phyloP scores from a whole-genome alignment of 1,140 invertebrate genomes.

The Brachionus paranguensis region DNA sequence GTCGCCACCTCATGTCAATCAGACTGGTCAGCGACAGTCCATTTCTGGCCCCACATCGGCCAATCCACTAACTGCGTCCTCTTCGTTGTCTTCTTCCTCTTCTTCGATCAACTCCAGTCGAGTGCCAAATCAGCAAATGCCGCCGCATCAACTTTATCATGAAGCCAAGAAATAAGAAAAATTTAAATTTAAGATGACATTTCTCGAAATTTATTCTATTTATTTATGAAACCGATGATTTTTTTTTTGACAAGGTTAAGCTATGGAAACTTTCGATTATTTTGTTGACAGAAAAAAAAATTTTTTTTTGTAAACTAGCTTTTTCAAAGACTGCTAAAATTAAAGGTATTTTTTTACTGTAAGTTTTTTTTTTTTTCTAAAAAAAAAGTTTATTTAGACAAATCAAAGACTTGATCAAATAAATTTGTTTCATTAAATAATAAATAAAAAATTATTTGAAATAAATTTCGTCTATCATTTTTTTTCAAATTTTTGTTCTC shows the following conservation, averaged over 20 bases:
- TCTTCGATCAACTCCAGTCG: constrained; percentile 32
- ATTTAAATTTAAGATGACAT: background rate
- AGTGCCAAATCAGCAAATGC: background rate
- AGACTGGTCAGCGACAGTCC: constrained; percentile 8
- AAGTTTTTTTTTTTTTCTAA: background rate
- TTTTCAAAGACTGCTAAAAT: background rate
- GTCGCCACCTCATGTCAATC: background rate
- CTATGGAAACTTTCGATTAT: background rate
- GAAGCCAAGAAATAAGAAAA: background rate
- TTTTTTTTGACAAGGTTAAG: background rate
- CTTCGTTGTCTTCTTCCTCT: constrained; percentile 25
- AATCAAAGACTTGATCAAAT: background rate
- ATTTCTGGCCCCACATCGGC: background rate
- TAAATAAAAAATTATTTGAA: too few species aligned
- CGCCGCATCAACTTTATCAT: background rate
- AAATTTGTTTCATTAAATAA: background rate
- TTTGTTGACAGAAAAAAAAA: background rate
- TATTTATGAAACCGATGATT: background rate
- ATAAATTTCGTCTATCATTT: too few species aligned
- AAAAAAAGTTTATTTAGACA: background rate
- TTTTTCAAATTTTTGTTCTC: too few species aligned
- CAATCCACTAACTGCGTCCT: constrained; percentile 13
- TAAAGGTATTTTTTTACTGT: background rate
- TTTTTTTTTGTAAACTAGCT: background rate
- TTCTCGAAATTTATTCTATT: background rate